Evolutionary conservation across 2,113 vertebrate species (phyloP).

Genomic region (Apodemus speciosus): DNA sequence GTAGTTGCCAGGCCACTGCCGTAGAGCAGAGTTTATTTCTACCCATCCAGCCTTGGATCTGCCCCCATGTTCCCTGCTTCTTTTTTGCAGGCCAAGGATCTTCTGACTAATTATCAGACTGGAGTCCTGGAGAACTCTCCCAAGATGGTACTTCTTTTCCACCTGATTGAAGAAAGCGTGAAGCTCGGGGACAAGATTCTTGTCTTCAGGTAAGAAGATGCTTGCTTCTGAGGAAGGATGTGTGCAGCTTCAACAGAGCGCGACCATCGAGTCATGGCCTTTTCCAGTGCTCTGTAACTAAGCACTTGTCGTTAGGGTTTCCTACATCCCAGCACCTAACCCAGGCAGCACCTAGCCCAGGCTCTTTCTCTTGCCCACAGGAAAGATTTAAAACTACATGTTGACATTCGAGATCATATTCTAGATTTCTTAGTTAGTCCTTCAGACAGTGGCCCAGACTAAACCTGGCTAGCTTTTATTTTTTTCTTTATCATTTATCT

Average conservation of each 20-base stretch:
- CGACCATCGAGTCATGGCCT: background rate
- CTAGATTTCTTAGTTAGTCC: background rate
- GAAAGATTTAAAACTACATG: background rate
- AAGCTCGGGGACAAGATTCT: slow-evolving; percentile 95
- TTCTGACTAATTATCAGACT: slow-evolving; percentile 92
- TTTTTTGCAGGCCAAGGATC: slow-evolving; percentile 92
- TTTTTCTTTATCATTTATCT: background rate
- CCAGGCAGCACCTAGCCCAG: background rate
- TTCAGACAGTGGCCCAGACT: background rate
- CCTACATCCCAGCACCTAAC: background rate
- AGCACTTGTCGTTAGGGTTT: background rate
- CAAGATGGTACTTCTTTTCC: slow-evolving; percentile 98
- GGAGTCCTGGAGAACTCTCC: slow-evolving; percentile 97
- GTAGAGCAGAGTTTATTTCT: slow-evolving; percentile 25
- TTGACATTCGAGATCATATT: background rate
- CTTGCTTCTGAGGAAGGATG: background rate
- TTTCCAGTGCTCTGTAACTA: background rate
- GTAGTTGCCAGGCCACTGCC: background rate
- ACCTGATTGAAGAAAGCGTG: slow-evolving; percentile 96
- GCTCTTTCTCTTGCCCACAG: background rate
- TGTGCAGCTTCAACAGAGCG: background rate
- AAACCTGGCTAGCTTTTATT: background rate
- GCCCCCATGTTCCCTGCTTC: slow-evolving; percentile 45
- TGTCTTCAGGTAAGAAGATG: slow-evolving; percentile 93
- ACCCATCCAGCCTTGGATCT: background rate